Evolutionary conservation across 1,140 invertebrate genomes (phyloP), one percentile per base, ranked within the genome.

Genomic region (Microplitis mediator): DNA sequence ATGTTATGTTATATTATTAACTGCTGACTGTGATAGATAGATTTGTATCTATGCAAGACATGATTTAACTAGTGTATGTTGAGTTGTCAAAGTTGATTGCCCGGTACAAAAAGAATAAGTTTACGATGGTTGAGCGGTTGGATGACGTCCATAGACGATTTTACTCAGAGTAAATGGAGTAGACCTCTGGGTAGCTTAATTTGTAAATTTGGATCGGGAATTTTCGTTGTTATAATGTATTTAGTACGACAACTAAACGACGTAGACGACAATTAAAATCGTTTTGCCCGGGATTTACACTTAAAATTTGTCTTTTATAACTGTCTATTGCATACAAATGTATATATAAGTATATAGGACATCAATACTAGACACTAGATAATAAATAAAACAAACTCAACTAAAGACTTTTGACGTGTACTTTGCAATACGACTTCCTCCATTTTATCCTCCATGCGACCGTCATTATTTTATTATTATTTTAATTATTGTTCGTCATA

Each of bases 131-230:
- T 8, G 60, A 62, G 14, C 60, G 60, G 60, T 62, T 62, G 60
- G 60, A 62, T 62, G 60, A 36, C 9, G 60, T 65, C 63, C 63
- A 65, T 36, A 23, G 5, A 65, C 45, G 63, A 45, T 65, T 65
- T 50, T 45, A 16, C 23, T 16, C n/a, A 65, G 36, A 36, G 63
- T 65, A 65, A 65, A 65, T 36, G 63, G 63, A 65, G 63, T 65
- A 65, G 63, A 65, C 36, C n/a, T 31, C 52, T n/a, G 52, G 39
- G 5, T 65, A 39, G 39, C 45, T 39, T 14, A 39, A 50, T 65
- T 65, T 65, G 63, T 65, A 65, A 50, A 65, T 65, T 65, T 65
- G 63, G 63, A 65, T 65, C 63, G 63, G 45, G 63, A 65, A 65
- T 65, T 65, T 45, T 13, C 39, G 63, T n/a, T 31, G 36, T 50